phyloP scores from a whole-genome alignment of 1,140 invertebrate species.

The Harpegnathos saltator region DNA sequence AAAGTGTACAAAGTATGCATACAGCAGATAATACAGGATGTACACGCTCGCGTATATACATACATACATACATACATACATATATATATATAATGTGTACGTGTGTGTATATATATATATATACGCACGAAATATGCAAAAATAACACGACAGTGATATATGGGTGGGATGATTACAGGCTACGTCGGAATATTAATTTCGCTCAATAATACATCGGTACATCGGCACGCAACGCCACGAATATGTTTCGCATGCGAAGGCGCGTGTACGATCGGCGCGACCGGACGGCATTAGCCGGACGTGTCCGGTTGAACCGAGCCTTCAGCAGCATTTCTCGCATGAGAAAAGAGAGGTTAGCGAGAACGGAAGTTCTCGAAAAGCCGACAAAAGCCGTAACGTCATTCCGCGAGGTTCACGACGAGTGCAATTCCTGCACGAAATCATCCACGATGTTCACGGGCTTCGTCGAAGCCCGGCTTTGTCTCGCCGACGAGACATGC shows the following conservation, averaged over 20 bases:
- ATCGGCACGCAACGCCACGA: not conserved
- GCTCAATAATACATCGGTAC: not conserved
- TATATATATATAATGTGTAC: not conserved
- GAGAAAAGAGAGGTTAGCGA: not conserved
- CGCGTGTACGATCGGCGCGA: not conserved
- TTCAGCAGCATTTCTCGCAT: not conserved
- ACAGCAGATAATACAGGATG: not conserved
- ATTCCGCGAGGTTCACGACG: not conserved
- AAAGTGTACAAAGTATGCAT: not conserved
- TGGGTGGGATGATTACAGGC: not conserved
- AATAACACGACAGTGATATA: not conserved
- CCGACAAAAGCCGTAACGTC: not conserved
- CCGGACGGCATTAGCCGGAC: not conserved
- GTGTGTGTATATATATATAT: conserved; percentile 43
- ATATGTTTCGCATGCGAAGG: not conserved
- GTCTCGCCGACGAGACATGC: too few relatives aligned
- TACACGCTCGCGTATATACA: conserved; percentile 12
- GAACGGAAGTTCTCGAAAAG: too few relatives aligned
- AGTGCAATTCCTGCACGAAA: too few relatives aligned
- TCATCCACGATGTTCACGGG: too few relatives aligned
- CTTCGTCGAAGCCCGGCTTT: too few relatives aligned
- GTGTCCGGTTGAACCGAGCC: not conserved
- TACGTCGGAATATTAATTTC: not conserved
- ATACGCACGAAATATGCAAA: conserved; percentile 8
- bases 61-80: not conserved